Evolutionary conservation across 2,113 vertebrate genomes (phyloP).

Genomic region (Ageneiosus marmoratus): DNA sequence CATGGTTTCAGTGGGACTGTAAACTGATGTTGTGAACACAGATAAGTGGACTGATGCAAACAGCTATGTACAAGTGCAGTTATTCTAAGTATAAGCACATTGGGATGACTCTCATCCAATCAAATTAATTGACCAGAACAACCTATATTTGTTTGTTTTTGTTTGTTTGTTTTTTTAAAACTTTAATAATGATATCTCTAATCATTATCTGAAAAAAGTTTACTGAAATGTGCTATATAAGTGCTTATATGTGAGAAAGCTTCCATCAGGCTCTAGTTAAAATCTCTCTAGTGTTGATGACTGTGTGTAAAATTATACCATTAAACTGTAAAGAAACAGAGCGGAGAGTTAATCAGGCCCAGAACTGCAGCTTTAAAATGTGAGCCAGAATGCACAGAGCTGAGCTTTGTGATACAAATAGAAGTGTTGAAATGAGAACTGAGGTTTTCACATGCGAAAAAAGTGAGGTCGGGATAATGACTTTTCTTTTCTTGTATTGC

Average conservation of each 20-base stretch:
- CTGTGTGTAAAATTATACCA: constrained; percentile 16
- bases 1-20: not conserved
- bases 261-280: constrained; percentile 13
- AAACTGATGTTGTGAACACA: not conserved
- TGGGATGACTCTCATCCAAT: not conserved
- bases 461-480: constrained; percentile 75
- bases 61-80: not conserved
- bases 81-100: not conserved
- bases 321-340: constrained; percentile 43
- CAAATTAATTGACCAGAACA: not conserved
- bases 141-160: not conserved
- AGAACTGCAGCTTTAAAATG: constrained; percentile 42
- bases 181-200: not conserved
- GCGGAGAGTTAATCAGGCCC: constrained; percentile 35
- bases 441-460: constrained; percentile 80
- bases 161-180: not conserved
- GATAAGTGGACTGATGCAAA: not conserved
- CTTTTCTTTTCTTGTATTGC: constrained; percentile 75
- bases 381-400: constrained; percentile 58
- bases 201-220: not conserved
- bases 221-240: not conserved
- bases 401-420: constrained; percentile 70
- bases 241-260: not conserved
- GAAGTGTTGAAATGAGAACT: constrained; percentile 74
- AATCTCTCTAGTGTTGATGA: not conserved